Evolutionary conservation across 1,140 invertebrate species (phyloP), one percentile per base, ranked within the genome.

Genomic region (Drosophila prosaltans): DNA sequence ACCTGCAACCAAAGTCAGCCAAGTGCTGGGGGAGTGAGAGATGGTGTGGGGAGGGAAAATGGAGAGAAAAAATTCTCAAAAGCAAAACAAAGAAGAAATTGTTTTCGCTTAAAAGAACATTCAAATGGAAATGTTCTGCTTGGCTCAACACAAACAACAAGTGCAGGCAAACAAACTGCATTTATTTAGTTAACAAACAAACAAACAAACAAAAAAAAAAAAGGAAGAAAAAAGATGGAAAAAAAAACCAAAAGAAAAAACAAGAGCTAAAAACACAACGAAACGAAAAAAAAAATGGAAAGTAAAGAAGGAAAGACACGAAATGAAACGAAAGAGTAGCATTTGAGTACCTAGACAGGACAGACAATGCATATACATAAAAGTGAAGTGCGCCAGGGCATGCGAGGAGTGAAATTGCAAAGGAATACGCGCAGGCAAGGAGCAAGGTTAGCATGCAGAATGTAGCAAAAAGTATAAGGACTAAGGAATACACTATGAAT

Each of bases 31-130:
- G n/a, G 16, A 48, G 45, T 3, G 21, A n/a, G 36, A 41, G 39
- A 39, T 11, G 7, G 16, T 36, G 28, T 39, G 24, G 8, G 58
- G 16, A 45, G 16, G 32, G 36, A 40, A 60, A 40, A 58, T 30
- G 32, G 16, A 16, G 16, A 36, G 32, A 36, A 36, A 36, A 60
- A 72, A 79, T 83, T 70, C 61, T 72, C 57, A 54, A 89, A 78
- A 80, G 84, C 83, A 88, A 88, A 88, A 88, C 84, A 88, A 88
- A 88, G 84, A 88, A 89, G 86, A 81, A 88, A 88, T 89, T 88
- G 84, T 84, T 89, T 84, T 83, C 84, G 84, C 84, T 89, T 89
- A 88, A 88, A 88, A 88, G 84, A 89, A 88, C 84, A 88, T 88
- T 88, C 84, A 84, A 88, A 88, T 88, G 84, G 84, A 88, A 88